Base-by-base conservation (phyloP, 92 coral and sea anemone species). In the Palythoa caribaeorum region DNA sequence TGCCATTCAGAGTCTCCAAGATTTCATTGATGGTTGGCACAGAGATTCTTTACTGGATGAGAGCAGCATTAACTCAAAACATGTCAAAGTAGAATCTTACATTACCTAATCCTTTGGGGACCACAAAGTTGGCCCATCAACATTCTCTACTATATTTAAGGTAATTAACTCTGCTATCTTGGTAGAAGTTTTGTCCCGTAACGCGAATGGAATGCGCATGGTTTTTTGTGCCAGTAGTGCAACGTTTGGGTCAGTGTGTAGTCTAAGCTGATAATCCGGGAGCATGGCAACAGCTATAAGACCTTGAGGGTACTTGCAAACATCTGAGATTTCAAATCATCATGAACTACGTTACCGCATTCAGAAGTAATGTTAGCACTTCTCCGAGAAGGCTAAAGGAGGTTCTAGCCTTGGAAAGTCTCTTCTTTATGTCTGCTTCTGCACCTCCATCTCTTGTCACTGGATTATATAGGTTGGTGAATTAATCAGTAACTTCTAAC, bases 101-200 rank as follows among this genome's bases (percentile, higher is more conserved):
- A 68, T 88, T 80, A 7, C 79, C 77, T 17, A 59, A 83, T 11
- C 75, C 76, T 54, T 88, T 88, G 69, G 90, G 84, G 21, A 73
- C 90, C 90, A 87, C 57, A 73, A 70, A 21, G 85, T 78, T 36
- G 90, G 84, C 21, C 78, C 63, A 8, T 87, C 90, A 20, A 87
- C 85, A 60, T 54, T 77, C 53, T 87, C 78, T 36, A 87, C 83
- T 19, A 87, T 87, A n/a, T 78, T 65, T 77, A 17, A 17, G 57
- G 53, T 80, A 40, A 86, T 55, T 50, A 86, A 38, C 8, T 86
- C 89, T 57, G 75, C 53, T 19, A 60, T 80, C 17, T 86, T 86
- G 36, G 53, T 66, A 48, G 78, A 68, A 52, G 47, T 78, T 8
- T 84, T 84, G n/a, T 84, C 78, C 77, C 87, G 35, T 38, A 70